Evolutionary conservation across 2,888 invertebrate genomes (phyloP), one percentile per base, ranked within the genome.

Genomic region (Aleiodes leptofemur): DNA sequence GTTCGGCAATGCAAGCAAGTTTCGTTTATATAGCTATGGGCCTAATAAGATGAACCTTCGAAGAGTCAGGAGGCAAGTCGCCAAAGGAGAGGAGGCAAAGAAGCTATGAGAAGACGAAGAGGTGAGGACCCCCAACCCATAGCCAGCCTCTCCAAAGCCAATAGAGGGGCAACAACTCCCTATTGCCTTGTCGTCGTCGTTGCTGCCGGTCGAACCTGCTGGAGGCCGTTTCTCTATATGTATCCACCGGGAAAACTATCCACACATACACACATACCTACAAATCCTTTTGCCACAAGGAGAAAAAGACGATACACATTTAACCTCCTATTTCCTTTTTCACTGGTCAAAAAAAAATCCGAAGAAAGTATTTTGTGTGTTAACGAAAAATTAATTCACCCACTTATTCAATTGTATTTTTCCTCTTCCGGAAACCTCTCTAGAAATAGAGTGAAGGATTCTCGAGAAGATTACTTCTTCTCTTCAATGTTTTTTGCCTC

Each of bases 1-100:
- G 87, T 83, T 83, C 81, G 85, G 82, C 82, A 86, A 85, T 72
- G 80, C 81, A 78, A 82, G 73, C 79, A 77, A 78, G 81, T 84
- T 84, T 86, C 85, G 89, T 89, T 89, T 89, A 89, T 89, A 89
- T 89, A 89, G 88, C 86, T 83, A 82, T 83, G 84, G 80, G 83
- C 83, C 86, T 88, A 88, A 88, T 88, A 88, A 88, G 89, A 87
- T 86, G 87, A 86, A 87, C 86, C 87, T 85, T 83, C 86, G 83
- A 80, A 59, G 72, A 66, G 69, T 56, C n/a, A 59, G 50, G 51
- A 68, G 51, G 51, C 50, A 68, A 73, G 68, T 56, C 77, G 66
- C 69, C 74, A 78, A 75, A 74, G 76, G 79, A 80, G 80, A 79
- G 77, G 77, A 31, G 56, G 57, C 50, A 56, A 64, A 48, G 31